A percentile compares a stretch with the other conserved stretches of the same genome.
Evolutionary conservation across 2,888 invertebrate species (phyloP).

Genomic region (Penaeus monodon): DNA sequence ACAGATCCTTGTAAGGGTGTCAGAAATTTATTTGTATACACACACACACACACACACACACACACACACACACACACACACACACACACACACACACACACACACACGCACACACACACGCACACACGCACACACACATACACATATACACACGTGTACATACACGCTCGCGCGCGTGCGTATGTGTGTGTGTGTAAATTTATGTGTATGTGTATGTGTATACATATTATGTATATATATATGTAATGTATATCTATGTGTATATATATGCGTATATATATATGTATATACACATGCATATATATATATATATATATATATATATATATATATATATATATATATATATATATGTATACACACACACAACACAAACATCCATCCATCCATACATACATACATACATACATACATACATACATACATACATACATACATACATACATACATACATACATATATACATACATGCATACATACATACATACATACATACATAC

Average conservation of each 20-base stretch:
- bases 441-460: too few species aligned
- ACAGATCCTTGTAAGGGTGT: too few species aligned
- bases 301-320: constrained; percentile 14
- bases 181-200: neutral
- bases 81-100: constrained; percentile 14
- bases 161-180: constrained; percentile 2
- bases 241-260: neutral
- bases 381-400: neutral
- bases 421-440: neutral
- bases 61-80: constrained; percentile 19
- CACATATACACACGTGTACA: constrained; percentile 9
- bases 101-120: neutral
- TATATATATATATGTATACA: constrained; percentile 1
- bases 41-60: neutral
- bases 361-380: neutral
- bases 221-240: neutral
- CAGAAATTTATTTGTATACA: neutral
- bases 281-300: too few species aligned
- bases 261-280: too few species aligned
- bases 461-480: too few species aligned
- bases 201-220: neutral
- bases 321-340: constrained; percentile 20
- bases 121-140: constrained; percentile 11
- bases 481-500: too few species aligned
- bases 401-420: neutral